phyloP scores from a whole-genome alignment of 2,113 vertebrate genomes.

The Engraulis encrasicolus region DNA sequence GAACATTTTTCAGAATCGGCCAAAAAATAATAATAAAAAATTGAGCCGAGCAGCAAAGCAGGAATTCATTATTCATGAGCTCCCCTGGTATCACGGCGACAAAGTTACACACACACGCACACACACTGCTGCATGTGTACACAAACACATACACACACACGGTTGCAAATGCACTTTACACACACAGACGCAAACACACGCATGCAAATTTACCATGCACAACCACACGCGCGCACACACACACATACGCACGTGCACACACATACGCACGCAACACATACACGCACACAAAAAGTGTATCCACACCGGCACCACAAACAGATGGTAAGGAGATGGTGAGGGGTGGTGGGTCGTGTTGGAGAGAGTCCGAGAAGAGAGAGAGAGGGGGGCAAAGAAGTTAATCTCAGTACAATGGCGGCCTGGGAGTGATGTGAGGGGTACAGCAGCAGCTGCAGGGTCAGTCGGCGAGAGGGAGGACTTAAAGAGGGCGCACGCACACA shows the following conservation, averaged over 20 bases:
- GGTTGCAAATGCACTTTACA: not conserved
- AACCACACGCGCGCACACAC: no score
- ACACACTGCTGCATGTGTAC: constrained; percentile 51
- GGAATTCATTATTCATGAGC: constrained; percentile 74
- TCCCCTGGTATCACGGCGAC: constrained; percentile 73
- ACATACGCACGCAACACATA: constrained; percentile 9
- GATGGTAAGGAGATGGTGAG: constrained; percentile 39
- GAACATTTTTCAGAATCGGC: constrained; percentile 65
- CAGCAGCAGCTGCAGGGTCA: constrained; percentile 48
- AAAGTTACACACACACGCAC: constrained; percentile 50
- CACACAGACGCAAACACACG: no score
- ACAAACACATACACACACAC: not conserved
- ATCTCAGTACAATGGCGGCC: constrained; percentile 66
- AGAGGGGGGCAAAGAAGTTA: constrained; percentile 54
- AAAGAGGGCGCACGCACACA: no score
- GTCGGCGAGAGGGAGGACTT: not conserved
- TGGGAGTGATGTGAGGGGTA: constrained; percentile 64
- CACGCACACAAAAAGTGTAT: not conserved
- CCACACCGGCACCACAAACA: not conserved
- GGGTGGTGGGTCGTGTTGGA: not conserved
- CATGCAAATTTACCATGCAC: no score
- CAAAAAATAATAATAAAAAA: constrained; percentile 74
- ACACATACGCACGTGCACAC: not conserved
- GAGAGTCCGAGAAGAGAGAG: constrained; percentile 49
- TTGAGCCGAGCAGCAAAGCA: constrained; percentile 68